Base-by-base conservation (phyloP, 1,140 invertebrate species). In the Phthorimaea operculella region DNA sequence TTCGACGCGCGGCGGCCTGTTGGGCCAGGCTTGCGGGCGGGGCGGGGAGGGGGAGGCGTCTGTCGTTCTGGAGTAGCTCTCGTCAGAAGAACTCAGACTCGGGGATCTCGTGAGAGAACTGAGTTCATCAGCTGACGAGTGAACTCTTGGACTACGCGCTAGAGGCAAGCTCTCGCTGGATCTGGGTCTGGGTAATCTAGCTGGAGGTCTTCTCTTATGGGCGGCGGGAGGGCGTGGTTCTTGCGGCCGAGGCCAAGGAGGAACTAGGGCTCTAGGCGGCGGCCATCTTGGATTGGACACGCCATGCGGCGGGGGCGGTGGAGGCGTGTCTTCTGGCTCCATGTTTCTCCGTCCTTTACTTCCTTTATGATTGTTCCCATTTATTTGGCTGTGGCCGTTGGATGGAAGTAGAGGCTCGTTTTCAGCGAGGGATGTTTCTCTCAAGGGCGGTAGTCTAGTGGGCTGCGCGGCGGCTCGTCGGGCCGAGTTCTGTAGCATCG, bases 101-200 rank as follows among this genome's bases (percentile, higher is more conserved):
- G 92, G 92, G 18, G 92, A 93, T 56, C 92, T 89, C 57, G 93
- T 93, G 1, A 93, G 78, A 0, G 92, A 93, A 70, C 91, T 93
- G 14, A 94, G 88, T 75, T 94, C 92, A 74, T 94, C 92, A 1
- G 92, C 92, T 0, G 92, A 94, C 0, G 92, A 93, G 71, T 92
- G 91, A n/a, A 90, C 89, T 42, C 89, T 64, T 0, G 85, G 85
- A 63, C 81, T 85, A 21, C 87, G 63, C 7, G 86, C 88, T 18
- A 88, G 83, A 7, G 87, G 88, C 9, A 91, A 63, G 65, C 89
- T 90, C 67, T 92, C 90, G 58, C 90, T 90, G 2, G 89, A 90
- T 49, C 90, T 87, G 51, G 90, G 90, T 18, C 90, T 64, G 15
- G 83, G 74, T 28, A 87, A 55, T 71, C 79, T 57, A 55, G 87